phyloP scores from a whole-genome alignment of 2,797 vertebrate species.

The Falco cherrug region DNA sequence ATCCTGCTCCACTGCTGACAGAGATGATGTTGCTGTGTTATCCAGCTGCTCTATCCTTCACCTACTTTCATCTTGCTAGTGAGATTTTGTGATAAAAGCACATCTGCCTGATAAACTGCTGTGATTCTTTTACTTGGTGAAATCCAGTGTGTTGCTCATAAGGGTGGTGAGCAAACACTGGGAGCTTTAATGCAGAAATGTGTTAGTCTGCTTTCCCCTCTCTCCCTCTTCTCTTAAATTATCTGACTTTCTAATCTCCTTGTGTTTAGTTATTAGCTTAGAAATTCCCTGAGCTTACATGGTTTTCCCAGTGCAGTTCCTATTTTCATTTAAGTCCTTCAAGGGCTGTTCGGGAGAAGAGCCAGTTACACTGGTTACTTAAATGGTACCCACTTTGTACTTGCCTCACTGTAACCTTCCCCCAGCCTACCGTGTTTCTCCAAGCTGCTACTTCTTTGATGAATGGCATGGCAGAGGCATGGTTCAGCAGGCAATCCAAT shows the following conservation, averaged over 20 bases:
- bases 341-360: background rate
- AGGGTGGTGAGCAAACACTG: background rate
- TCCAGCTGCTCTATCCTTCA: background rate
- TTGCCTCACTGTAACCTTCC: fast-evolving
- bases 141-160: background rate
- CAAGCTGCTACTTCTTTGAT: background rate
- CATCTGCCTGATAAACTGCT: background rate
- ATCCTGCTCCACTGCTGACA: background rate
- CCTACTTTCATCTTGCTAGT: background rate
- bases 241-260: background rate
- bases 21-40: background rate
- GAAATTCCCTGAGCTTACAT: background rate
- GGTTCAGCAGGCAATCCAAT: background rate
- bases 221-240: background rate
- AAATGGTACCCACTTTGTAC: background rate
- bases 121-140: background rate
- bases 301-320: background rate
- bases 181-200: background rate
- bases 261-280: background rate
- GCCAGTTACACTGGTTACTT: background rate
- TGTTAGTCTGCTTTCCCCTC: background rate
- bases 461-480: background rate
- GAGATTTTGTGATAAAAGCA: background rate
- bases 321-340: background rate
- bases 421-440: background rate